Percentiles rank a stretch among this genome's conserved stretches.
Conservation (phyloP, 2,888 invertebrate genomes). For the Sphaerophoria taeniata region DNA sequence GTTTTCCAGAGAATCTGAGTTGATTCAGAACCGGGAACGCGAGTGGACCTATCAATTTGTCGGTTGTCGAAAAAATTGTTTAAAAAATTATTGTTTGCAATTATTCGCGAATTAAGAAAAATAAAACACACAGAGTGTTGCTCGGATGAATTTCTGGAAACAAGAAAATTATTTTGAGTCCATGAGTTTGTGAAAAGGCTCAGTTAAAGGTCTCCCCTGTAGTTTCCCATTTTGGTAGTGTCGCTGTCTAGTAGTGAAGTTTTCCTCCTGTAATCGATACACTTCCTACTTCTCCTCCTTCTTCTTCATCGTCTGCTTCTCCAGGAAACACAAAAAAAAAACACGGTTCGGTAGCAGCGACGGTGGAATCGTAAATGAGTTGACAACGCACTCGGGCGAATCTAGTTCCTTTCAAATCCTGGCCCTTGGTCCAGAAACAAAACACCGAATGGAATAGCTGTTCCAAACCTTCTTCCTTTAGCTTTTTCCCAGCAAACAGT, state of each 20-base stretch:
- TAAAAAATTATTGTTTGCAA: slow-evolving; percentile 45
- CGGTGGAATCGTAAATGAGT: slow-evolving; percentile 54
- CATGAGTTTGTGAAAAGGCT: slow-evolving; percentile 28
- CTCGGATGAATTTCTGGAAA: not conserved
- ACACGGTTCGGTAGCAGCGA: too few relatives aligned
- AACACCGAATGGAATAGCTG: slow-evolving; percentile 39
- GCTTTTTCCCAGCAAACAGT: not conserved
- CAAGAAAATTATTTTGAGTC: slow-evolving; percentile 8
- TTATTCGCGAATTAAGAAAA: slow-evolving; percentile 21
- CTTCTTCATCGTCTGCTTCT: too few relatives aligned
- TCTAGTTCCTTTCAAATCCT: slow-evolving; percentile 4
- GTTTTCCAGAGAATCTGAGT: slow-evolving; percentile 75
- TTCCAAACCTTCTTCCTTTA: slow-evolving; percentile 29
- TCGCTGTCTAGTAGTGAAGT: slow-evolving; percentile 26
- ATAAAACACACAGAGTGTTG: not conserved
- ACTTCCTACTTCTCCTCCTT: slow-evolving; percentile 15
- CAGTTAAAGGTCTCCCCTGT: not conserved
- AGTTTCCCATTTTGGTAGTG: slow-evolving; percentile 13
- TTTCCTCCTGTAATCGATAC: slow-evolving; percentile 59
- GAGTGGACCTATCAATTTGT: slow-evolving; percentile 76
- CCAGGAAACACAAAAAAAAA: too few relatives aligned
- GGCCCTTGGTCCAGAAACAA: slow-evolving; percentile 15
- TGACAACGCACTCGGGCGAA: slow-evolving; percentile 52
- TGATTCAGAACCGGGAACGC: slow-evolving; percentile 77
- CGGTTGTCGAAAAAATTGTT: slow-evolving; percentile 51